Conservation (phyloP, 2,888 invertebrate genomes). For the Athalia rosae region DNA sequence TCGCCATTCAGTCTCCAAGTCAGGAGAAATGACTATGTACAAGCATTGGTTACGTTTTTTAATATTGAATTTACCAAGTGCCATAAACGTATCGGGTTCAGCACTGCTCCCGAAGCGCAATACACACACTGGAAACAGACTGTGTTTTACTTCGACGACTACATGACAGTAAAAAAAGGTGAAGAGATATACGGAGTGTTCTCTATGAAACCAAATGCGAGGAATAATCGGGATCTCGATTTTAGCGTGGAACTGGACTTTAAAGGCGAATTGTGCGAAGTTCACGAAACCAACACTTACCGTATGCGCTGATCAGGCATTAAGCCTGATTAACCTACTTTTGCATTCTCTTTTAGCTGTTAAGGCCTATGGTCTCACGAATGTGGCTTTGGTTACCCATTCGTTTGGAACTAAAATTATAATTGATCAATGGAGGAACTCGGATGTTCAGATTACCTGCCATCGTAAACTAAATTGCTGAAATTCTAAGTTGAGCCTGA, state of each 20-base stretch:
- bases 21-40: slow-evolving; percentile 95
- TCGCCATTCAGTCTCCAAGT: slow-evolving; percentile 89
- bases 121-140: slow-evolving; percentile 99
- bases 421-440: too few relatives aligned
- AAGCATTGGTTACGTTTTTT: slow-evolving; percentile 99
- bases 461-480: too few relatives aligned
- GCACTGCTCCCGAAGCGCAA: slow-evolving; percentile 97
- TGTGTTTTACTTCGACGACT: slow-evolving; percentile 98
- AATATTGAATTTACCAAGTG: slow-evolving; percentile 99
- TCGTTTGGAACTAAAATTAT: background rate
- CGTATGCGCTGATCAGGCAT: slow-evolving; percentile 86
- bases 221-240: slow-evolving; percentile 98
- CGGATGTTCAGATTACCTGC: too few relatives aligned
- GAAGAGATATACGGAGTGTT: slow-evolving; percentile 96
- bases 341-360: slow-evolving; percentile 35
- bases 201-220: slow-evolving; percentile 95
- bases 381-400: background rate
- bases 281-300: slow-evolving; percentile 90
- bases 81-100: slow-evolving; percentile 98
- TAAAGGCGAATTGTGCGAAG: slow-evolving; percentile 90
- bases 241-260: slow-evolving; percentile 95
- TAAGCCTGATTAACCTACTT: slow-evolving; percentile 7
- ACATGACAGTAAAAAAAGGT: slow-evolving; percentile 96
- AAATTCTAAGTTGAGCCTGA: too few relatives aligned
- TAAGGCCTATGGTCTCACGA: background rate